Conservation (phyloP, 2,113 vertebrate species). For the Butorides virescens region DNA sequence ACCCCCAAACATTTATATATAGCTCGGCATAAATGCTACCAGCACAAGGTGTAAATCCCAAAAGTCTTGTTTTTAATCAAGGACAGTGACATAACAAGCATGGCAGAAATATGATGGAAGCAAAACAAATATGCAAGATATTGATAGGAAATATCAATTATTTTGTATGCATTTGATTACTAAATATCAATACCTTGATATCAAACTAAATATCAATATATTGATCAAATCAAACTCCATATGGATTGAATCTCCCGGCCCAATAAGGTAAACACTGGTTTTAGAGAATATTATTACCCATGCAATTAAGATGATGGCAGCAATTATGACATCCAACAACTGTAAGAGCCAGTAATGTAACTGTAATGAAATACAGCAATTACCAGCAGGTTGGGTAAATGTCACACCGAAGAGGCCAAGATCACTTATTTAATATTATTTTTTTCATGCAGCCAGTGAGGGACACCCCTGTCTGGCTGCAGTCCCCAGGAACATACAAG, state of each 20-base stretch:
- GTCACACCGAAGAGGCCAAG: neutral
- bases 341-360: neutral
- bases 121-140: neutral
- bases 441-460: neutral
- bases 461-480: neutral
- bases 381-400: neutral
- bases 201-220: neutral
- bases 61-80: neutral
- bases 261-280: neutral
- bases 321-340: neutral
- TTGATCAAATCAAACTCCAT: neutral
- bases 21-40: neutral
- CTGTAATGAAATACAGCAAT: neutral
- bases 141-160: neutral
- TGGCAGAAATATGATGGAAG: neutral
- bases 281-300: neutral
- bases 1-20: neutral
- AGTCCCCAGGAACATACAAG: fast-evolving
- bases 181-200: no score
- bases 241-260: neutral
- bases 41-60: neutral
- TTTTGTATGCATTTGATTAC: no score
- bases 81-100: neutral
- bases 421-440: neutral
- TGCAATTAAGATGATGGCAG: neutral